Evolutionary conservation across 2,113 vertebrate species (phyloP).

Genomic region (Coryphaenoides rupestris): DNA sequence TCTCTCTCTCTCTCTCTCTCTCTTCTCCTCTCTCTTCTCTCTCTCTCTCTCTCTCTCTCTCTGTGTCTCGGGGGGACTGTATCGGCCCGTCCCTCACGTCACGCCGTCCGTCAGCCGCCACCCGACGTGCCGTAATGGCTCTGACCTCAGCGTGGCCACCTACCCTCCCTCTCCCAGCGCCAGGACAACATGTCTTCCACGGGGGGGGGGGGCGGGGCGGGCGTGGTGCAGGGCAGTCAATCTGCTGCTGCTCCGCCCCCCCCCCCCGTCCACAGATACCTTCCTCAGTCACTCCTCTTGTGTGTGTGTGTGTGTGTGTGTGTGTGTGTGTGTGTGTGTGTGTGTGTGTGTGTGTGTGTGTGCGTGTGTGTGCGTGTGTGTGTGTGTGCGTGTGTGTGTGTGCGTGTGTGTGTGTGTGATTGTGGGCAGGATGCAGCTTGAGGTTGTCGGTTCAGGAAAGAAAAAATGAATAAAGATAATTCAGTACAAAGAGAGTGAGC

Average conservation of each 20-base stretch:
- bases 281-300: background rate
- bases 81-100: conserved; percentile 33
- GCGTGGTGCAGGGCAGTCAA: conserved; percentile 33
- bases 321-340: background rate
- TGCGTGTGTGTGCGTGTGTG: conserved; percentile 1
- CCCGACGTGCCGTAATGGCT: conserved; percentile 47
- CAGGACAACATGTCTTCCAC: conserved; percentile 29
- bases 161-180: conserved; percentile 8
- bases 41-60: conserved; percentile 55
- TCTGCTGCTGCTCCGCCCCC: conserved; percentile 18
- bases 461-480: no score
- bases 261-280: conserved; percentile 16
- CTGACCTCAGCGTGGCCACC: conserved; percentile 43
- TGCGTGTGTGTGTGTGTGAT: background rate
- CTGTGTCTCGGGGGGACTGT: conserved; percentile 48
- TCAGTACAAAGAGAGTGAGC: no score
- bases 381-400: conserved; percentile 12
- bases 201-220: no score
- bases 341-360: background rate
- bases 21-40: conserved; percentile 38
- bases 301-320: background rate
- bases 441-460: no score
- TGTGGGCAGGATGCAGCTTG: background rate
- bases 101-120: conserved; percentile 48
- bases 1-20: conserved; percentile 23